Evolutionary conservation across 1,140 invertebrate species (phyloP).

Genomic region (Anagrus nilaparvatae): DNA sequence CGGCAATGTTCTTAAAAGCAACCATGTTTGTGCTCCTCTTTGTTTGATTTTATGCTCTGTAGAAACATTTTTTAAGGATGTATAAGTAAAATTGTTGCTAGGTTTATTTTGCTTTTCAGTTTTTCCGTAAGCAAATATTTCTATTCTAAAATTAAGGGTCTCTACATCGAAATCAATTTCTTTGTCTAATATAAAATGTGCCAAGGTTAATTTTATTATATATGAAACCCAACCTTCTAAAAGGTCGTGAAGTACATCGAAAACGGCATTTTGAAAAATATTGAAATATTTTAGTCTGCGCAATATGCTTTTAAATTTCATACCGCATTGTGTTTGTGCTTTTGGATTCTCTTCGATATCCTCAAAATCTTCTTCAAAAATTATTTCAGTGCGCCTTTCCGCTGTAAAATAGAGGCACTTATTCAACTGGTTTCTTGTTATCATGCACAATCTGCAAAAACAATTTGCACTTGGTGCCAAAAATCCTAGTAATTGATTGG

Average conservation of each 20-base stretch:
- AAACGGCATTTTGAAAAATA: neutral
- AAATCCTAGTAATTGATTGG: slow-evolving; percentile 1
- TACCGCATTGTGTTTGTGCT: neutral
- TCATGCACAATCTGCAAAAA: slow-evolving; percentile 8
- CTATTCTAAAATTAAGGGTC: neutral
- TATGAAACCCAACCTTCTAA: slow-evolving; percentile 1
- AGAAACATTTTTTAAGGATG: too few relatives aligned
- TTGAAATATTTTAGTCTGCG: neutral
- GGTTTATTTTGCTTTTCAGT: slow-evolving; percentile 1
- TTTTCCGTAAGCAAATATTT: neutral
- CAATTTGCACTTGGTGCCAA: neutral
- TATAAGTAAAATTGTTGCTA: neutral
- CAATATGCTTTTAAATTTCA: neutral
- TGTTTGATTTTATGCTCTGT: too few relatives aligned
- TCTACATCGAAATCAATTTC: neutral
- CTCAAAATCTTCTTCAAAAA: neutral
- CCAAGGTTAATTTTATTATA: too few relatives aligned
- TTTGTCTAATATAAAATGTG: too few relatives aligned
- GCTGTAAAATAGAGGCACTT: neutral
- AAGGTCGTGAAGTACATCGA: slow-evolving; percentile 2
- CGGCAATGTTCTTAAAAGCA: too few relatives aligned
- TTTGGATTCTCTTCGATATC: neutral
- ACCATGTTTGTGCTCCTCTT: too few relatives aligned
- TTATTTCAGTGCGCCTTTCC: neutral
- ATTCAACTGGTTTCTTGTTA: neutral